These are phyloP conservation scores for Sinocyclocheilus maitianheensis DNA, from an alignment of 2,113 vertebrate genomes.

Conservation along the genomic window DNA sequence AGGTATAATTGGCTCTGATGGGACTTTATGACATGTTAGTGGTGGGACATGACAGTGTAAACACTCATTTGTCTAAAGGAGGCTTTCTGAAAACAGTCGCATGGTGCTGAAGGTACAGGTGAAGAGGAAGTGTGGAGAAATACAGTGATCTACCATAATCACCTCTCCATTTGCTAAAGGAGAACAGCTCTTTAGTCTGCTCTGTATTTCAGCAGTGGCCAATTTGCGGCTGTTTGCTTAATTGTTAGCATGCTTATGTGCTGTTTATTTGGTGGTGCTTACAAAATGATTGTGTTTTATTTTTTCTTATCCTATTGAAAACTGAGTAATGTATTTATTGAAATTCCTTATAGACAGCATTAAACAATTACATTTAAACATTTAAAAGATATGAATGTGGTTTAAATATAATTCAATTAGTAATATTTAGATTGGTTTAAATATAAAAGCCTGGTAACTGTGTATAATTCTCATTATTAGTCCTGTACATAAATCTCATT, in stretches of 20 bases:
- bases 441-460: too few relatives aligned
- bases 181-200: conserved; percentile 63
- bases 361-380: too few relatives aligned
- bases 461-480: too few relatives aligned
- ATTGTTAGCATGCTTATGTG: conserved; percentile 59
- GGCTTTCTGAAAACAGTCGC: conserved; percentile 61
- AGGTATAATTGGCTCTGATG: conserved; percentile 74
- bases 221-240: conserved; percentile 61
- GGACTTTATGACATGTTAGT: conserved; percentile 71
- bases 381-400: too few relatives aligned
- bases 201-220: conserved; percentile 59
- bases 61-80: conserved; percentile 69
- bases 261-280: conserved; percentile 24
- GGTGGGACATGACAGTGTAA: conserved; percentile 69
- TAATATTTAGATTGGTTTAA: too few relatives aligned
- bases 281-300: conserved; percentile 44
- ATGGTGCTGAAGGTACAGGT: conserved; percentile 62
- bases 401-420: too few relatives aligned
- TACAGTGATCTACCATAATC: conserved; percentile 70
- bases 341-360: too few relatives aligned
- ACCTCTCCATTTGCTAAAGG: conserved; percentile 55
- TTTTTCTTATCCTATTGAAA: background rate
- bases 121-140: conserved; percentile 61
- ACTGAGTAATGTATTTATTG: too few relatives aligned
- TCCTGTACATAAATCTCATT: too few relatives aligned